Evolutionary conservation across 2,888 invertebrate species (phyloP).

Genomic region (Colletes collaris): DNA sequence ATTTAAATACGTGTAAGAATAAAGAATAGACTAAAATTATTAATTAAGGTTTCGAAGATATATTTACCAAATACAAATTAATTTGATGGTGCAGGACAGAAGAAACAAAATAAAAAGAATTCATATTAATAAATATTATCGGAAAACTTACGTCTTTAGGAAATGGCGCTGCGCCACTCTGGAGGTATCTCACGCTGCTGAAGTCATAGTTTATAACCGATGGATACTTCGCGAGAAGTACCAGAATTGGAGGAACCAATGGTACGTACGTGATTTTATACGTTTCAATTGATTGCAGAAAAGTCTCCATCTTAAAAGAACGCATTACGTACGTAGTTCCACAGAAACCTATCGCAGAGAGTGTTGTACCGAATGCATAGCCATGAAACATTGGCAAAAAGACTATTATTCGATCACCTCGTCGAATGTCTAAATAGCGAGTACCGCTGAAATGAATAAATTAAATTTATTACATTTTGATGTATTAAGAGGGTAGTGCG

Average conservation of each 20-base stretch:
- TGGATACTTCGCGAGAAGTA: constrained; percentile 84
- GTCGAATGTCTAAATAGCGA: neutral
- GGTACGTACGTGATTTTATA: constrained; percentile 71
- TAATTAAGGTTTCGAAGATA: no score
- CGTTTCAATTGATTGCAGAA: constrained; percentile 68
- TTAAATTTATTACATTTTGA: no score
- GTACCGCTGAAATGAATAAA: constrained; percentile 37
- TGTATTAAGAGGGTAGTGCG: no score
- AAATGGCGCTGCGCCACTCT: constrained; percentile 82
- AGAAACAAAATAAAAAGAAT: no score
- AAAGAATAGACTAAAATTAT: no score
- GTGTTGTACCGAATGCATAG: constrained; percentile 59
- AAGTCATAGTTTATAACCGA: constrained; percentile 83
- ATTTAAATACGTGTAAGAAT: no score
- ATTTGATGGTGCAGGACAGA: no score
- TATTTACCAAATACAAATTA: no score
- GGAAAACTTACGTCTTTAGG: neutral
- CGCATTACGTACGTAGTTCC: constrained; percentile 58
- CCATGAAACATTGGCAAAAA: constrained; percentile 72
- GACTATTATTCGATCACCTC: constrained; percentile 47
- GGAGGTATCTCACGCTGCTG: constrained; percentile 79
- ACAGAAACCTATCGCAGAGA: constrained; percentile 1
- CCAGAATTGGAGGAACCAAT: constrained; percentile 84
- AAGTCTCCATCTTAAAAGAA: constrained; percentile 69
- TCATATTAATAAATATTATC: no score